Evolutionary conservation across 2,113 vertebrate genomes (phyloP).

Genomic region (Melanostigma gelatinosum): DNA sequence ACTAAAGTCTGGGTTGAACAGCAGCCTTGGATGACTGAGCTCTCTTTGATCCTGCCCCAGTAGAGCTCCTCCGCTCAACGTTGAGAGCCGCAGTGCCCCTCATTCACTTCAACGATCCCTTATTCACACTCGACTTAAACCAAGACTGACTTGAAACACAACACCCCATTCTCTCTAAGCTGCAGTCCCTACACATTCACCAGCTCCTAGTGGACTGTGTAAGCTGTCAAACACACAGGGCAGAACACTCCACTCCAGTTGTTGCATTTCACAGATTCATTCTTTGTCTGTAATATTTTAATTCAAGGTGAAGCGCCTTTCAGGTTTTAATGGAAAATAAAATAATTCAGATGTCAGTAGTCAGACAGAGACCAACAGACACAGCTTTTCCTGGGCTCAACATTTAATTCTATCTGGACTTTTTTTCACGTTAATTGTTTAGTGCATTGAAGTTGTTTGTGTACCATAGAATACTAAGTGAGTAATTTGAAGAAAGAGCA

Average conservation of each 20-base stretch:
- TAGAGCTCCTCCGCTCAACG: constrained; percentile 51
- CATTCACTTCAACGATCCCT: constrained; percentile 68
- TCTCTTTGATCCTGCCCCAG: constrained; percentile 77
- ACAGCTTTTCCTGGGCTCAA: constrained; percentile 1
- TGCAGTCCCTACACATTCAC: constrained; percentile 49
- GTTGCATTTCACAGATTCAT: constrained; percentile 20
- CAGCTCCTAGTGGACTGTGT: constrained; percentile 34
- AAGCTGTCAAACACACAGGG: constrained; percentile 13
- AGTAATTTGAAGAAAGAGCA: background rate
- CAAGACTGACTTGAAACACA: constrained; percentile 53
- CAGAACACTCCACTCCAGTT: constrained; percentile 13
- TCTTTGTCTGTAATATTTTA: constrained; percentile 26
- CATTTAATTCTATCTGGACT: background rate
- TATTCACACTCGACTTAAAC: constrained; percentile 64
- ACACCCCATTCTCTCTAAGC: constrained; percentile 62
- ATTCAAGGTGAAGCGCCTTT: constrained; percentile 3
- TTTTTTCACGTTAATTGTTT: background rate
- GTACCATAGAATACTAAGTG: background rate
- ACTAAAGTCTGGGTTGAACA: constrained; percentile 72
- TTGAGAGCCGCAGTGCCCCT: constrained; percentile 53
- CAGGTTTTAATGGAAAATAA: background rate
- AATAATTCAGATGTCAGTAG: background rate
- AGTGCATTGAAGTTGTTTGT: constrained; percentile 17
- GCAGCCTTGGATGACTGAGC: constrained; percentile 65
- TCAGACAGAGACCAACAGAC: background rate